phyloP scores from a whole-genome alignment of 53 echinoderm and acorn worm species.

The Glandiceps talaboti region DNA sequence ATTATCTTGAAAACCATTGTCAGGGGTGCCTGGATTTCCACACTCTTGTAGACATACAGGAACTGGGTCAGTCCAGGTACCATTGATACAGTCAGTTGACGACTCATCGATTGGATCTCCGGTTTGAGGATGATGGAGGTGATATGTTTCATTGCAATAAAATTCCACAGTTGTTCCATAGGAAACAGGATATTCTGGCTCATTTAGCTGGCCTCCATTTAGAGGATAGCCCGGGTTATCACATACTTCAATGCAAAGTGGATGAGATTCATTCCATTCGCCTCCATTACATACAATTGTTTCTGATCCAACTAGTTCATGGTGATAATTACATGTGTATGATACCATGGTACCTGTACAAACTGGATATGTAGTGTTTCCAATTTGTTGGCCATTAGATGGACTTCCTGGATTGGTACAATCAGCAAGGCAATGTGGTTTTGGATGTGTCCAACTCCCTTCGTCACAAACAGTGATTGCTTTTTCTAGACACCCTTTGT shows the following conservation, averaged over 20 bases:
- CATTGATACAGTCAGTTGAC: slow-evolving; percentile 30
- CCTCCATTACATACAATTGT: not conserved
- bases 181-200: not conserved
- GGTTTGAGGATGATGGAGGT: slow-evolving; percentile 33
- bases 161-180: slow-evolving; percentile 23
- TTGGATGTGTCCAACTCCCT: too few relatives aligned
- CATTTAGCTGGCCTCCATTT: not conserved
- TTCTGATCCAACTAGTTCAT: too few relatives aligned
- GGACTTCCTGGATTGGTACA: too few relatives aligned
- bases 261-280: not conserved
- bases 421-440: too few relatives aligned
- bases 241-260: not conserved
- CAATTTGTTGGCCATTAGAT: too few relatives aligned
- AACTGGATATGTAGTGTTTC: too few relatives aligned
- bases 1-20: slow-evolving; percentile 18
- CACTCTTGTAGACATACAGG: slow-evolving; percentile 49
- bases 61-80: slow-evolving; percentile 26
- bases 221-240: not conserved
- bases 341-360: too few relatives aligned
- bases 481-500: too few relatives aligned
- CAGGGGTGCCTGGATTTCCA: slow-evolving; percentile 31
- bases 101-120: not conserved
- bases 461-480: too few relatives aligned
- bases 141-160: slow-evolving; percentile 23
- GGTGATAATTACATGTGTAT: too few relatives aligned